Conservation (phyloP, 2,797 vertebrate genomes). For the Tokudaia muenninki region DNA sequence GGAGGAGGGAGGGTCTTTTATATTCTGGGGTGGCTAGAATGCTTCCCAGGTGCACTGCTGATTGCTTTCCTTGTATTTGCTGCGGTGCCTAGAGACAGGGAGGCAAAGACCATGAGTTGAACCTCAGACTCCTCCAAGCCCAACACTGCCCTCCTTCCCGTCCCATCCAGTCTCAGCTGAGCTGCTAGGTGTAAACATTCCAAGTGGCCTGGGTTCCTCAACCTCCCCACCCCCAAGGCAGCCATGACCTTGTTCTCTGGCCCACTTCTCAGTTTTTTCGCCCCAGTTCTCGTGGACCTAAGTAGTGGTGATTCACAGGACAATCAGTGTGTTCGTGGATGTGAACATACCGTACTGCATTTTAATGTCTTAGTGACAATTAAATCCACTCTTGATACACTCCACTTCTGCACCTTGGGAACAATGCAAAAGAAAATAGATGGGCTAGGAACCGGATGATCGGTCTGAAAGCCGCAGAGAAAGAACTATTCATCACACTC, state of each 20-base stretch:
- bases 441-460: not conserved
- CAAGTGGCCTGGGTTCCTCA: constrained; percentile 32
- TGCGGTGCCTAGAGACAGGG: not conserved
- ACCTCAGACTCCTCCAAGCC: not conserved
- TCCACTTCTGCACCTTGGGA: not conserved
- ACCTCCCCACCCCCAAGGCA: constrained; percentile 33
- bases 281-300: constrained; percentile 69
- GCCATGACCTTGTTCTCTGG: constrained; percentile 61
- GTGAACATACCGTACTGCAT: constrained; percentile 62
- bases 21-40: not conserved
- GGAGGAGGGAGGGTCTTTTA: not conserved
- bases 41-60: not conserved
- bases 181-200: not conserved
- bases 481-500: not conserved
- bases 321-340: constrained; percentile 63
- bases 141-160: no score
- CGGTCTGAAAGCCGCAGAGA: not conserved
- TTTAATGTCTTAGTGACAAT: constrained; percentile 65
- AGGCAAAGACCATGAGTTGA: rapidly evolving
- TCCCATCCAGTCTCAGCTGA: not conserved
- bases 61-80: not conserved
- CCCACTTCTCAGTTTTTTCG: constrained; percentile 51
- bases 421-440: constrained; percentile 30
- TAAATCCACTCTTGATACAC: constrained; percentile 21
- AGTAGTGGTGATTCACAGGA: constrained; percentile 77